Evolutionary conservation across 2,797 vertebrate species (phyloP), one percentile per base, ranked within the genome.

Genomic region (Chlorospingus flavigularis): DNA sequence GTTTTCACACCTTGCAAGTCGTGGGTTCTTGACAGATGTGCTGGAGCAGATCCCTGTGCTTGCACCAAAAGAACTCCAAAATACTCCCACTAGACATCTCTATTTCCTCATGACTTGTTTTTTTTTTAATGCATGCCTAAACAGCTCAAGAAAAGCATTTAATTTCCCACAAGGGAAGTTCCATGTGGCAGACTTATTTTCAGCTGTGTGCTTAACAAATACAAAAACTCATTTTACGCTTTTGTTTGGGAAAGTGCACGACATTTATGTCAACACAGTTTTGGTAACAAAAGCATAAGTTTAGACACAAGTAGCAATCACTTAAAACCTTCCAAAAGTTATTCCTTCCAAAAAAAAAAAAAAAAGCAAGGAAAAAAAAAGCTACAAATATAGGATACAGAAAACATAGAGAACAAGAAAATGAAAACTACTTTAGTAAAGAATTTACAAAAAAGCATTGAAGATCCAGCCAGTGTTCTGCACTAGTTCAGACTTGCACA

Each of bases 101-200:
- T 67, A 50, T 78, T 84, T 86, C 63, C 58, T 77, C 35, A 24
- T 30, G 30, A 50, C 17, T 75, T 48, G 42, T 66, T 84, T 60
- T 57, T 80, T 73, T 57, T 62, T 5, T 50, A 60, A 76, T 30
- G 30, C 28, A 47, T 6, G 86, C 42, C 73, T 93, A 92, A 87
- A 40, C 43, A 86, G 75, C 47, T 92, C 65, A 83, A 93, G 65
- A 75, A 85, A 85, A 77, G 31, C 43, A 30, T 81, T 42, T 58
- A 11, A 89, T 70, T 80, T 85, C 82, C 75, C 92, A 87, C 68
- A 89, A 58, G 86, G 81, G 72, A 94, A 89, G 72, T n/a, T 93
- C n/a, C 88, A 89, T 65, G 81, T 48, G 61, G 86, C 68, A 88
- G 93, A 66, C 54, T 85, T 90, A 61, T 74, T 95, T 92, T 95